Base-by-base conservation (phyloP, 2,797 vertebrate species). In the Pteronotus mesoamericanus region DNA sequence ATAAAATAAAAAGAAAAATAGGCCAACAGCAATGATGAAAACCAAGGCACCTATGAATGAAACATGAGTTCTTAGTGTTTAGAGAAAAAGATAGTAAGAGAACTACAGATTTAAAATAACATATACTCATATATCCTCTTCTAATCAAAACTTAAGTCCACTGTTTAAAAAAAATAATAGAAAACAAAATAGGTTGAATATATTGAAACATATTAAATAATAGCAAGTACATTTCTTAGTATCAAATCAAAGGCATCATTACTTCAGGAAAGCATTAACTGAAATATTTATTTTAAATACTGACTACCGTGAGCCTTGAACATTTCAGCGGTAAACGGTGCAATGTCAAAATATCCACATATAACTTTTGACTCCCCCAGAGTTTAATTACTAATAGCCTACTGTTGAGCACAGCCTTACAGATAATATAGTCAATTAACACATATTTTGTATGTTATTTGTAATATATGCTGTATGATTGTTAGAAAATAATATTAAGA, bases 1-100 rank as follows among this genome's bases (percentile, higher is more conserved):
- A 77, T 95, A 89, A 96, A 90, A 93, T 22, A 6, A 83, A 91
- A 96, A 75, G 14, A 53, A 89, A 83, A 80, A 3, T 11, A 83
- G 9, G n/a, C 42, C 8, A 82, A 92, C 2, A 75, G n/a, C 61
- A 91, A 18, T 72, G 48, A 64, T 66, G 6, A 46, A 79, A 93
- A 72, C 80, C n/a, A 83, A 75, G 85, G 8, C 24, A 87, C 18
- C 5, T 74, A 82, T 22, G 72, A 6, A 78, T 83, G 78, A 86
- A 74, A 94, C 24, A 14, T 59, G 21, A 94, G 37, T n/a, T 75
- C 11, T 42, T 55, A 10, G 64, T 71, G 37, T 77, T 71, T 37
- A 64, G n/a, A 82, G 86, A 29, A 91, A 91, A 86, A 37, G 18
- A 64, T 0, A 79, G 34, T 46, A 91, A 89, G 6, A 87, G 21